Conservation (phyloP, 1,140 invertebrate genomes). For the Camponotus vicinus region DNA sequence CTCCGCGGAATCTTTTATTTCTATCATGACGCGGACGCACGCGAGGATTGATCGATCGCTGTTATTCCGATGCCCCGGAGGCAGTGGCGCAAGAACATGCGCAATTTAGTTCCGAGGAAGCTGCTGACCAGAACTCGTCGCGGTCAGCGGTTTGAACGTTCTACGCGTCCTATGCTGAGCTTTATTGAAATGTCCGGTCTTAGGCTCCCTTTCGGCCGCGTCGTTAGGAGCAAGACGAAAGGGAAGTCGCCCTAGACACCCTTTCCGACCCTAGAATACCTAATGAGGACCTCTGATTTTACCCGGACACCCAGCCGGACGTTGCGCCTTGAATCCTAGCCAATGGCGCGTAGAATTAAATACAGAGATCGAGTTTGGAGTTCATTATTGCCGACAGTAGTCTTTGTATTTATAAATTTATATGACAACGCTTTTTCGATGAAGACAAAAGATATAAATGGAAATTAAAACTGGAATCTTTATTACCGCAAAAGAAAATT, state of each 20-base stretch:
- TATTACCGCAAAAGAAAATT: background rate
- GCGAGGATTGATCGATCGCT: conserved; percentile 77
- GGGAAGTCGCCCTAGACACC: conserved; percentile 65
- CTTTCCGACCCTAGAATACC: conserved; percentile 78
- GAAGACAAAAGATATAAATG: background rate
- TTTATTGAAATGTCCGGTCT: conserved; percentile 86
- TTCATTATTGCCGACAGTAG: conserved; percentile 20
- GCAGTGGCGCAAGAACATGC: conserved; percentile 77
- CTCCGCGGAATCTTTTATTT: conserved; percentile 51
- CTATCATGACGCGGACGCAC: conserved; percentile 55
- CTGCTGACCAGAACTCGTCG: conserved; percentile 80
- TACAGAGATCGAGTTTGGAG: conserved; percentile 33
- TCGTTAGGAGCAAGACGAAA: conserved; percentile 74
- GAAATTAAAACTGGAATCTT: background rate
- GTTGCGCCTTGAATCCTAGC: conserved; percentile 43
- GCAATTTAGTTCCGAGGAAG: conserved; percentile 80
- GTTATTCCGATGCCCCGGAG: conserved; percentile 69
- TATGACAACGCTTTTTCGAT: background rate
- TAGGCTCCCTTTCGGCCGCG: conserved; percentile 71
- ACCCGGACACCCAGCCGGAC: background rate
- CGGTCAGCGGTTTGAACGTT: conserved; percentile 79
- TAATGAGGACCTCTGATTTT: conserved; percentile 82
- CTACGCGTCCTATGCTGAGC: conserved; percentile 78
- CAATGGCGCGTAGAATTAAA: conserved; percentile 62
- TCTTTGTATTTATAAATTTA: conserved; percentile 39